These are phyloP conservation scores for Drosophila lacicola DNA, from an alignment of 2,888 invertebrate genomes.

Conservation along the genomic window DNA sequence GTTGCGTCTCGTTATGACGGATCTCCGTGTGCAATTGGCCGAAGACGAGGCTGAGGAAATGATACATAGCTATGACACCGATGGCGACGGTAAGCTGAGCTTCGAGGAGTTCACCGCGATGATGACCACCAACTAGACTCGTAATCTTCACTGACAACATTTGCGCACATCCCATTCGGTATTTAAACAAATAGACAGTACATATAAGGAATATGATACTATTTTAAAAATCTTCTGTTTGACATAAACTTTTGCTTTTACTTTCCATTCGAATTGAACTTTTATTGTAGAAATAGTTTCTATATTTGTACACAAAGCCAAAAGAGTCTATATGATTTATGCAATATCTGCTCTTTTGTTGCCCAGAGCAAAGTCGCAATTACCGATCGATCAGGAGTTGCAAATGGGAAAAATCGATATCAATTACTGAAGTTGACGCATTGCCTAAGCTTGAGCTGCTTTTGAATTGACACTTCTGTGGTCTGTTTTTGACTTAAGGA, in stretches of 20 bases:
- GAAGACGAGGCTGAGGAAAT: conserved; percentile 15
- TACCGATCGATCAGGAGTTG: too few species aligned
- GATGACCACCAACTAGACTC: conserved; percentile 20
- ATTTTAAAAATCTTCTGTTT: background rate
- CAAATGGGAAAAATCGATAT: too few species aligned
- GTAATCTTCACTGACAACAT: too few species aligned
- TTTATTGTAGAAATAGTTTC: too few species aligned
- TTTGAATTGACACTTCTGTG: too few species aligned
- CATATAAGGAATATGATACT: background rate
- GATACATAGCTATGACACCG: conserved; percentile 5
- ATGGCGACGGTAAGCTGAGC: conserved; percentile 17
- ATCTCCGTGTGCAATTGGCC: conserved; percentile 5
- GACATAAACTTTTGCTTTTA: background rate
- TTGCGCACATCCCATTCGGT: background rate
- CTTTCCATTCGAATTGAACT: background rate
- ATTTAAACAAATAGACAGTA: background rate
- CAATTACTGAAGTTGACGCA: too few species aligned
- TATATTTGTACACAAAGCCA: too few species aligned
- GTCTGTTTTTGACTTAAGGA: too few species aligned
- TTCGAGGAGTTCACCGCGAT: conserved; percentile 21
- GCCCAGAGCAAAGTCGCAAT: too few species aligned
- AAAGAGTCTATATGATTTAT: too few species aligned
- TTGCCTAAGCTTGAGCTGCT: too few species aligned
- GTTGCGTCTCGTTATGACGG: background rate
- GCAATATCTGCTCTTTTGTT: too few species aligned